Evolutionary conservation across 2,113 vertebrate species (phyloP).

Genomic region (Hystrix brachyura): DNA sequence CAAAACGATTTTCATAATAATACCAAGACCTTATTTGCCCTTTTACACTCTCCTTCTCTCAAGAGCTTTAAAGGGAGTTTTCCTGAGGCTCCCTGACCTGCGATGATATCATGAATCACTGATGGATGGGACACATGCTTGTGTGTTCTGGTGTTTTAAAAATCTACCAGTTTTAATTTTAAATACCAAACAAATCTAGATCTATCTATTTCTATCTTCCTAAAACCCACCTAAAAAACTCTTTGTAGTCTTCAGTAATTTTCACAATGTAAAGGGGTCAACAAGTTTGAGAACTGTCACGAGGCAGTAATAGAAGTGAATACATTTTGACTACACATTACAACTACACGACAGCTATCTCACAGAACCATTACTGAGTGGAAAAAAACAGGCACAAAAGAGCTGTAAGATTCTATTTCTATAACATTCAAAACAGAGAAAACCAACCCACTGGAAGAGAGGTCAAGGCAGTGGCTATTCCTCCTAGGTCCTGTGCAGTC

Average conservation of each 20-base stretch:
- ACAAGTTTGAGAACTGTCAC: neutral
- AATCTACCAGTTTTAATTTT: neutral
- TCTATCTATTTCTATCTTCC: neutral
- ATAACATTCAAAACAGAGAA: neutral
- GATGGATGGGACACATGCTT: neutral
- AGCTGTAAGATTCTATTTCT: neutral
- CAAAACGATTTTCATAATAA: constrained; percentile 63
- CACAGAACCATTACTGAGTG: neutral
- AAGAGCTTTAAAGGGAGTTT: neutral
- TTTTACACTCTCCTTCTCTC: neutral
- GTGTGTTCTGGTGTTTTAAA: neutral
- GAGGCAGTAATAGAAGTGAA: neutral
- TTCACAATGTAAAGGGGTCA: neutral
- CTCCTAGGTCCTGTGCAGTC: neutral
- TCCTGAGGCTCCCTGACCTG: neutral
- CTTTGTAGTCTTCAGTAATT: neutral
- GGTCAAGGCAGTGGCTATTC: neutral
- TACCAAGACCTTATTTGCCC: neutral
- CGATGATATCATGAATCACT: neutral
- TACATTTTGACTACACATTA: neutral
- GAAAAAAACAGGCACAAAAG: neutral
- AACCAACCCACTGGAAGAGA: neutral
- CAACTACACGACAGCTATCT: neutral
- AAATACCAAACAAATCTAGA: neutral
- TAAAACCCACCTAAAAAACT: neutral